phyloP scores from a whole-genome alignment of 2,113 vertebrate species.

The Rutilus rutilus region DNA sequence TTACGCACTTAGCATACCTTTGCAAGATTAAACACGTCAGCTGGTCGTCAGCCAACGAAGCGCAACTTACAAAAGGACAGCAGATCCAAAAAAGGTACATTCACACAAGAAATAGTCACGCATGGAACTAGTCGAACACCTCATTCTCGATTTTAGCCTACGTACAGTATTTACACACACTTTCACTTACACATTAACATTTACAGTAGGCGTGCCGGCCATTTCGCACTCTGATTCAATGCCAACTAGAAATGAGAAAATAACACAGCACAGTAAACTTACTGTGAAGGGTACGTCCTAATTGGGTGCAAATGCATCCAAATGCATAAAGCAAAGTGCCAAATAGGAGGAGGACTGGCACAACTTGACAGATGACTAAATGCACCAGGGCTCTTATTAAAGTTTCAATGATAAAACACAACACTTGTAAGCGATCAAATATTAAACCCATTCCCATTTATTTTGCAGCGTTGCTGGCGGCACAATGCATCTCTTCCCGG shows the following conservation, averaged over 20 bases:
- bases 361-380: slow-evolving; percentile 27
- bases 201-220: slow-evolving; percentile 39
- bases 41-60: background rate
- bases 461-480: background rate
- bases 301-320: slow-evolving; percentile 22
- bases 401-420: slow-evolving; percentile 46
- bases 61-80: slow-evolving; percentile 6
- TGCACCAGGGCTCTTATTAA: slow-evolving; percentile 51
- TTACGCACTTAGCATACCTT: slow-evolving; percentile 5
- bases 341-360: slow-evolving; percentile 13
- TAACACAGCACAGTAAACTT: slow-evolving; percentile 16
- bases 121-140: background rate
- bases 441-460: slow-evolving; percentile 41
- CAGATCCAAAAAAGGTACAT: slow-evolving; percentile 1
- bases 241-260: slow-evolving; percentile 47
- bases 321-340: slow-evolving; percentile 22
- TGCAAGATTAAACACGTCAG: background rate
- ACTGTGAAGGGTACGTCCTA: slow-evolving; percentile 1
- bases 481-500: slow-evolving; percentile 3
- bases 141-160: slow-evolving; percentile 17
- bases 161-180: slow-evolving; percentile 21
- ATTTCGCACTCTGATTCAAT: slow-evolving; percentile 24
- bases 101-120: background rate
- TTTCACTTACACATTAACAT: background rate
- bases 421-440: slow-evolving; percentile 47